Conservation (phyloP, 2,113 vertebrate genomes). For the Alces alces region DNA sequence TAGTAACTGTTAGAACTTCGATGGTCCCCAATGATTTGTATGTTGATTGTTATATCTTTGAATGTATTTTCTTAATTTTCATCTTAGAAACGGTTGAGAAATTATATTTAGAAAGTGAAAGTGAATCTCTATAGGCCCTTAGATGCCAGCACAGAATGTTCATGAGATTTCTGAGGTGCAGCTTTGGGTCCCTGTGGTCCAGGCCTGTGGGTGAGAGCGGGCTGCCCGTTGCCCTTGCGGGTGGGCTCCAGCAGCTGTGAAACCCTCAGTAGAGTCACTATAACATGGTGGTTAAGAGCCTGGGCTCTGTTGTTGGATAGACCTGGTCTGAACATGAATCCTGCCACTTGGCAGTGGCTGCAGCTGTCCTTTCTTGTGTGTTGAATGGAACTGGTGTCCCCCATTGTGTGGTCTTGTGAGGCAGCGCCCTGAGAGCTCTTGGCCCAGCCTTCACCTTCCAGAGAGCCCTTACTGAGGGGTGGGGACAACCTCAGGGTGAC, state of each 20-base stretch:
- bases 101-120: background rate
- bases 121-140: background rate
- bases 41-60: background rate
- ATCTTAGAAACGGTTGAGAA: background rate
- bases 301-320: background rate
- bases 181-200: background rate
- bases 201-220: background rate
- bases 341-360: background rate
- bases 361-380: background rate
- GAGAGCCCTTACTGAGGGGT: background rate
- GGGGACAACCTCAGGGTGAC: background rate
- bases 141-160: accelerated
- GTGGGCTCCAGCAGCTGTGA: background rate
- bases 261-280: background rate
- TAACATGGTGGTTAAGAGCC: background rate
- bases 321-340: background rate
- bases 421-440: background rate
- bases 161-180: background rate
- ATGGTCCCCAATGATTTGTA: background rate
- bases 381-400: background rate
- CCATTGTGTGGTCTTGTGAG: background rate
- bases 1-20: background rate
- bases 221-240: accelerated
- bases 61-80: background rate
- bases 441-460: background rate